Evolutionary conservation across 2,113 vertebrate species (phyloP), one percentile per base, ranked within the genome.

Genomic region (Plectropomus leopardus): DNA sequence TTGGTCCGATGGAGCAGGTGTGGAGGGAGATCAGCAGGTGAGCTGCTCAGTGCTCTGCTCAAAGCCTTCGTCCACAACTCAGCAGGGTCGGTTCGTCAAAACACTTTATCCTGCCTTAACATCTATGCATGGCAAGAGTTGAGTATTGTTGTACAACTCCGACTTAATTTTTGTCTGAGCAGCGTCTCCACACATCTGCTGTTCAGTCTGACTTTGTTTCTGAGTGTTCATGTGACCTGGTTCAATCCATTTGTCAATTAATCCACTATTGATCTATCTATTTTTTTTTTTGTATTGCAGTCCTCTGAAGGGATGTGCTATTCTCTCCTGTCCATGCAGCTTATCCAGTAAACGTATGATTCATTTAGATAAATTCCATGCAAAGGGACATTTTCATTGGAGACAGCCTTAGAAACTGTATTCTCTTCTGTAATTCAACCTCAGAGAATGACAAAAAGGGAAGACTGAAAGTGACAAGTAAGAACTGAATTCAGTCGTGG

Each of bases 61-160:
- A 13, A 53, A 23, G 40, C 66, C 48, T 64, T 15, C 3, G 1
- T n/a, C 51, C 24, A 64, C 26, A 30, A 34, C 67, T 54, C 40
- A 50, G 60, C 61, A 4, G 16, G 30, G 44, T 61, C 40, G 11
- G 3, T 50, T 58, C 1, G 13, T 60, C 60, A 7, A 63, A 70
- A 82, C 0, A 21, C 57, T 55, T 73, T 60, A 53, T 64, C 78
- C 69, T 69, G 82, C 78, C 72, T 76, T 58, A 68, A 82, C 71
- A 81, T 79, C 78, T 86, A 73, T 86, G 74, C 87, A 84, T 76
- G 68, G 42, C 57, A 71, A 60, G 58, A 76, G 77, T 72, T 77
- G 44, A 74, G 80, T 76, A 54, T 64, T 64, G 81, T 77, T 73
- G 72, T 68, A 51, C 48, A 72, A 58, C 40, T 77, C 65, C n/a